These are phyloP conservation scores for Drosophila ezoana DNA, from an alignment of 2,888 invertebrate species.

Conservation along the genomic window DNA sequence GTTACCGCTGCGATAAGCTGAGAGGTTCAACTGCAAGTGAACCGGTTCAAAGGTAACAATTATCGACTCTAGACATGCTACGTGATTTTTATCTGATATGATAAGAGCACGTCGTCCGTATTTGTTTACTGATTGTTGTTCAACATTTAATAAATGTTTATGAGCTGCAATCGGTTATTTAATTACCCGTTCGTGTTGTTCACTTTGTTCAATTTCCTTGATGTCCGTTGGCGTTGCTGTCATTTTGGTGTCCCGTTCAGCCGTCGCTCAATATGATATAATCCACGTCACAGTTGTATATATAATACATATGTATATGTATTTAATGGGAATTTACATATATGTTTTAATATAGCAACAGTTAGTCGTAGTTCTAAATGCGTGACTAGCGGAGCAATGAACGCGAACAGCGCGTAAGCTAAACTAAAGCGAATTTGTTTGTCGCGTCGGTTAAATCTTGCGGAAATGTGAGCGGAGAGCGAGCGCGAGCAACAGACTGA, in stretches of 20 bases:
- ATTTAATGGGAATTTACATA: slow-evolving; percentile 13
- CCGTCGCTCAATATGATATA: slow-evolving; percentile 22
- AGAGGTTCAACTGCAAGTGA: slow-evolving; percentile 36
- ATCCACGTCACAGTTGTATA: background rate
- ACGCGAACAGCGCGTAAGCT: slow-evolving; percentile 41
- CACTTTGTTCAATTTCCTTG: slow-evolving; percentile 21
- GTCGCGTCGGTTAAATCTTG: slow-evolving; percentile 51
- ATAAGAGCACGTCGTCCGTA: slow-evolving; percentile 15
- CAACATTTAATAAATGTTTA: slow-evolving; percentile 37
- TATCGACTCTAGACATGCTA: background rate
- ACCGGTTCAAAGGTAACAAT: slow-evolving; percentile 46
- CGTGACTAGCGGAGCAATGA: slow-evolving; percentile 12
- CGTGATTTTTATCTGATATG: slow-evolving; percentile 9
- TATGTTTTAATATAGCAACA: slow-evolving; percentile 19
- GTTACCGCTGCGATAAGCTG: slow-evolving; percentile 45
- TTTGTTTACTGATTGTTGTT: background rate
- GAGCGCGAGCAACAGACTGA: slow-evolving; percentile 24
- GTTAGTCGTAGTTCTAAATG: background rate
- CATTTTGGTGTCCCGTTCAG: slow-evolving; percentile 33
- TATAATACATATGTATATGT: slow-evolving; percentile 14
- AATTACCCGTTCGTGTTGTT: slow-evolving; percentile 62
- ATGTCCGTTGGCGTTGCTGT: slow-evolving; percentile 32
- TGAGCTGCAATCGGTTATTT: slow-evolving; percentile 15
- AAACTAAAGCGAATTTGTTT: slow-evolving; percentile 55
- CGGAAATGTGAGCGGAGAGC: slow-evolving; percentile 15